phyloP scores from a whole-genome alignment of 2,113 vertebrate genomes.

The Glaucidium brasilianum region DNA sequence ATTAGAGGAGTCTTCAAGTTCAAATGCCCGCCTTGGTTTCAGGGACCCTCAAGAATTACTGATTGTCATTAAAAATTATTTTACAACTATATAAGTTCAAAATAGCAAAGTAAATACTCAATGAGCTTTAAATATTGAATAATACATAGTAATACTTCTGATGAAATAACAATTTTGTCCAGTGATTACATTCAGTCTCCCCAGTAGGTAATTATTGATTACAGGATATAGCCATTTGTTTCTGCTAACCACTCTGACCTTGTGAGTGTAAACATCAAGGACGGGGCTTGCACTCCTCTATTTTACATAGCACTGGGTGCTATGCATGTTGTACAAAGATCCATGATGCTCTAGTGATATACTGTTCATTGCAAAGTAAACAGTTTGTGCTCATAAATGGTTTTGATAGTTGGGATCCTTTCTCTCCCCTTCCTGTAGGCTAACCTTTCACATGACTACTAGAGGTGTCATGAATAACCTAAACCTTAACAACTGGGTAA shows the following conservation, averaged over 20 bases:
- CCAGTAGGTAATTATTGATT: constrained; percentile 36
- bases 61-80: neutral
- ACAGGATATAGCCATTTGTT: constrained; percentile 24
- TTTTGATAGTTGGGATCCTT: neutral
- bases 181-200: constrained; percentile 33
- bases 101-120: neutral
- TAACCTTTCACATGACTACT: neutral
- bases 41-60: neutral
- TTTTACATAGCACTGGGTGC: neutral
- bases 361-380: neutral
- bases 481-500: neutral
- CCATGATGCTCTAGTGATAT: neutral
- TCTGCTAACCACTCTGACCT: constrained; percentile 23
- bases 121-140: neutral
- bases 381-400: neutral
- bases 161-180: constrained; percentile 29
- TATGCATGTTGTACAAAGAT: neutral
- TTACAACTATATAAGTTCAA: neutral
- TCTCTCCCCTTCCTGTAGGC: neutral
- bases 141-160: constrained; percentile 3
- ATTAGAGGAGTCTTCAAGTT: neutral
- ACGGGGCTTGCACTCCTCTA: neutral
- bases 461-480: neutral
- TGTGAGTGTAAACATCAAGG: constrained; percentile 16
- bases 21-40: neutral